Evolutionary conservation across 1,140 invertebrate species (phyloP), one percentile per base, ranked within the genome.

Genomic region (Olivierus martensii): DNA sequence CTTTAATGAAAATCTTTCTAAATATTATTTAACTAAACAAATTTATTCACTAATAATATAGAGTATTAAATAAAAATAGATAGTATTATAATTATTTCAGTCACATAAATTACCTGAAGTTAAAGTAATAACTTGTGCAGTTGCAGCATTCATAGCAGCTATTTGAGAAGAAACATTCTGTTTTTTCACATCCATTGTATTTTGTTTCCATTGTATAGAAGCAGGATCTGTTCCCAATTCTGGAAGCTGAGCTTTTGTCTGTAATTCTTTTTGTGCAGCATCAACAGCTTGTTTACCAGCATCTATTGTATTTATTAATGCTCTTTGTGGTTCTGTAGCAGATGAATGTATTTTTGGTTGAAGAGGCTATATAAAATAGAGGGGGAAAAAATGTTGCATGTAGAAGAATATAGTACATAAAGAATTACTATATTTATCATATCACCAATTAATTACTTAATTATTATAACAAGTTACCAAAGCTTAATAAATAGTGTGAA

Each of bases 131-230:
- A 99, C 81, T 69, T 96, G 90, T 11, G 94, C 95, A 0, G 93
- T 97, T 38, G 94, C 94, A 1, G 92, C 94, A 74, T 92, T 98
- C 92, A 99, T 97, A 36, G 93, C 93, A 10, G 93, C 93, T 61
- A 99, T 84, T 69, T 98, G 90, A 38, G 87, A 89, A 38, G 87
- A 87, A 19, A 99, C 87, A 61, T 86, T 91, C 71, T 98, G 92
- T 65, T 92, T 91, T 66, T 90, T 91, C n/a, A 92, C 87, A 67
- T 97, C 94, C 64, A 96, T 73, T 2, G 84, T 88, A 45, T 84
- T 85, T 64, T 92, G 85, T 67, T 87, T 89, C 89, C 91, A 94
- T 74, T 87, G 83, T 58, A 85, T 75, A 0, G 87, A 87, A 2
- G 83, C 90, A 88, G 17, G 75, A 80, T 15, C 89, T 87, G 47